Percentiles rank a stretch among this genome's conserved stretches.
phyloP scores from a whole-genome alignment of 2,888 invertebrate species.

The Hypsopygia costalis region DNA sequence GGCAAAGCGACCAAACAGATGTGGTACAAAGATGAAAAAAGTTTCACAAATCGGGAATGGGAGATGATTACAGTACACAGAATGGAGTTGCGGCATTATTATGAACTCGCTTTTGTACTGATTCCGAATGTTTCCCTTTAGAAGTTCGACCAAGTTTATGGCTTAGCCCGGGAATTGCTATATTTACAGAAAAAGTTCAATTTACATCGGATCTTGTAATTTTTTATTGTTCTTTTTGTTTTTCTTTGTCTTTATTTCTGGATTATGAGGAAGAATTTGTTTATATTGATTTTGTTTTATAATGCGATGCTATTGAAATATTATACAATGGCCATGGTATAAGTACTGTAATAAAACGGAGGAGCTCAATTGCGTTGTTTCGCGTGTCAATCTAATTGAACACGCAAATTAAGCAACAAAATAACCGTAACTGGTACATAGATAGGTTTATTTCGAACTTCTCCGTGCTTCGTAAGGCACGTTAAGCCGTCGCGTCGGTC shows the following conservation, averaged over 20 bases:
- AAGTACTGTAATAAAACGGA: too few relatives aligned
- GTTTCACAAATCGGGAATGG: slow-evolving; percentile 68
- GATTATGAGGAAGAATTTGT: slow-evolving; percentile 17
- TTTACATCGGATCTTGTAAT: slow-evolving; percentile 53
- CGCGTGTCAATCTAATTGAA: too few relatives aligned
- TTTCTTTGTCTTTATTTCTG: slow-evolving; percentile 22
- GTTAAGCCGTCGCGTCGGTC: too few relatives aligned
- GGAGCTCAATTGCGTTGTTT: too few relatives aligned
- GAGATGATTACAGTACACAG: slow-evolving; percentile 74
- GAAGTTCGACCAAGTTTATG: slow-evolving; percentile 53
- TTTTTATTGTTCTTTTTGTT: slow-evolving; percentile 45
- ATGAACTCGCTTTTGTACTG: slow-evolving; percentile 71
- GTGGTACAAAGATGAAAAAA: slow-evolving; percentile 78
- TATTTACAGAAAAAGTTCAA: slow-evolving; percentile 54
- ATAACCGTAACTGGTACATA: too few relatives aligned
- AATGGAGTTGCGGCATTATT: slow-evolving; percentile 73
- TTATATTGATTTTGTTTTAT: slow-evolving; percentile 19
- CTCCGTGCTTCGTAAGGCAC: too few relatives aligned
- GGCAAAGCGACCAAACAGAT: slow-evolving; percentile 65
- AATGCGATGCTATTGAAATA: background rate
- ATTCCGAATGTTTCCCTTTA: slow-evolving; percentile 66
- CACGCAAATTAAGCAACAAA: too few relatives aligned
- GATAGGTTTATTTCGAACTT: too few relatives aligned
- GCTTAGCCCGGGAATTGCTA: slow-evolving; percentile 44
- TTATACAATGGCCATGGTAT: too few relatives aligned